Percentiles rank a stretch among this genome's conserved stretches.
phyloP scores from a whole-genome alignment of 2,113 vertebrate genomes.

The Dipodomys stephensi region DNA sequence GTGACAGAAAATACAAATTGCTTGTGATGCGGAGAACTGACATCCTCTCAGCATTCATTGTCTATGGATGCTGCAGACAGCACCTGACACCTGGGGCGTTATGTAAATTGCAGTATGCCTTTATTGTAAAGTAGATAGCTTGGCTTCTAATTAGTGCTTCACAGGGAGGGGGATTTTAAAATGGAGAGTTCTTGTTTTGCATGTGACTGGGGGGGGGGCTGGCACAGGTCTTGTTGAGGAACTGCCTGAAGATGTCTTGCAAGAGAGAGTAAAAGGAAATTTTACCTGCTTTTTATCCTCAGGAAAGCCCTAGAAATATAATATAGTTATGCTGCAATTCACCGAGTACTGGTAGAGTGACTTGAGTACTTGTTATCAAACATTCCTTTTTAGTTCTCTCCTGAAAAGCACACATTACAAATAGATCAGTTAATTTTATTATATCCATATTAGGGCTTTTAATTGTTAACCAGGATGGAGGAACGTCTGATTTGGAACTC shows the following conservation, averaged over 20 bases:
- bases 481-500: constrained; percentile 55
- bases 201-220: not conserved
- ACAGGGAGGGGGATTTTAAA: not conserved
- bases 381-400: constrained; percentile 36
- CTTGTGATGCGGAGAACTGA: not conserved
- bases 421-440: constrained; percentile 46
- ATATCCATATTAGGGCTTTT: constrained; percentile 50
- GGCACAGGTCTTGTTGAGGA: not conserved
- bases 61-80: not conserved
- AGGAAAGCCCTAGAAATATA: constrained; percentile 22
- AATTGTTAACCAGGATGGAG: constrained; percentile 56
- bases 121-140: not conserved
- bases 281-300: not conserved
- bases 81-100: not conserved
- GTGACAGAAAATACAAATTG: not conserved
- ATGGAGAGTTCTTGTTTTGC: not conserved
- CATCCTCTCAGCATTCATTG: too few relatives aligned
- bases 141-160: not conserved
- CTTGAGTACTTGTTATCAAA: constrained; percentile 13
- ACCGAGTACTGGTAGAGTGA: not conserved
- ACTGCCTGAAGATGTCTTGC: not conserved
- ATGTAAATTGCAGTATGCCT: not conserved
- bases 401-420: constrained; percentile 30
- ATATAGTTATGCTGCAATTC: not conserved
- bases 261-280: not conserved